These are phyloP conservation scores for Akabosia matsudoensis DNA, from an alignment of 1,140 invertebrate species.

Conservation along the genomic window DNA sequence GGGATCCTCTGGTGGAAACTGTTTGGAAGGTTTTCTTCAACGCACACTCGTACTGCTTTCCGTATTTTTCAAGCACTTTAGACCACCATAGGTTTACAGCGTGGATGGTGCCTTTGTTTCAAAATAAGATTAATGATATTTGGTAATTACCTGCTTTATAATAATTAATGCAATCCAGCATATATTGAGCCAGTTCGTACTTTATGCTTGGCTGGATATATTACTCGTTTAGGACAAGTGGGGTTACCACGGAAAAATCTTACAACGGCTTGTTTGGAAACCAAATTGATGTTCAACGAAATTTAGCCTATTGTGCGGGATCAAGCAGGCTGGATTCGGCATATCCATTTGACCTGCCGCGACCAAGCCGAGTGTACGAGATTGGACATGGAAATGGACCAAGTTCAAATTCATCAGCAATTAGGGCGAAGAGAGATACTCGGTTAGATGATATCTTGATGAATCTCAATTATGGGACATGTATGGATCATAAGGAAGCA, in stretches of 20 bases:
- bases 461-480: too few relatives aligned
- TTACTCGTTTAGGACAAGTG: too few relatives aligned
- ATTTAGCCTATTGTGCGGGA: neutral
- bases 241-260: neutral
- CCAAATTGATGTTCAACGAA: constrained; percentile 4
- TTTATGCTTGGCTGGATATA: too few relatives aligned
- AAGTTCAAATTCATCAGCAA: too few relatives aligned
- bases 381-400: too few relatives aligned
- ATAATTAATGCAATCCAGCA: neutral
- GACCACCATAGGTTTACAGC: constrained; percentile 33
- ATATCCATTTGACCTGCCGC: constrained; percentile 30
- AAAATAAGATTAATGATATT: constrained; percentile 33
- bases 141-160: constrained; percentile 24
- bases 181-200: neutral
- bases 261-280: constrained; percentile 25
- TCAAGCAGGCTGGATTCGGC: neutral
- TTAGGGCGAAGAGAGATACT: too few relatives aligned
- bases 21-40: constrained; percentile 33
- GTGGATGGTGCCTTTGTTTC: constrained; percentile 27
- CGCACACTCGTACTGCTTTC: constrained; percentile 29
- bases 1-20: constrained; percentile 32
- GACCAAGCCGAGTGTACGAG: too few relatives aligned
- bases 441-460: too few relatives aligned
- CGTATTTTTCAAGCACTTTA: constrained; percentile 20
- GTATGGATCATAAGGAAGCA: too few relatives aligned